Evolutionary conservation across 37 sponge, comb jelly and placozoan genomes (phyloP), one percentile per base, ranked within the genome.

Genomic region (Dysidea cf. avara): DNA sequence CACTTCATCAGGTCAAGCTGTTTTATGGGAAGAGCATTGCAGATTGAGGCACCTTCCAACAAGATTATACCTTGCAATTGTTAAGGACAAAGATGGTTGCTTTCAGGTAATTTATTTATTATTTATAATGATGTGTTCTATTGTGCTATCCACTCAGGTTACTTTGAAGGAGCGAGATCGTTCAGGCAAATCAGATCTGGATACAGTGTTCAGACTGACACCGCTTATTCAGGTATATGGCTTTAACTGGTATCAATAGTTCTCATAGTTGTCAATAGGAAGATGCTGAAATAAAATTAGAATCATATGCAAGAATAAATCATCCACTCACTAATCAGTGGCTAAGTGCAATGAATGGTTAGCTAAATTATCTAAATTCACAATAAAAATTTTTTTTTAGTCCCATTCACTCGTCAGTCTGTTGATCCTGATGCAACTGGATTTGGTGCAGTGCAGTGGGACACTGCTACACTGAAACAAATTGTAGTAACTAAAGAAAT

Each of bases 21-120:
- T 88, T 7, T 38, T 16, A 22, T 92, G 89, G 89, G 84, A 67
- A 12, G 88, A 87, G 69, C 70, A 82, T 1, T 83, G 85, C 64
- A 59, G 93, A 2, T 63, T 92, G n/a, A 87, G 62, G 31, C 93
- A 92, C 51, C 61, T 92, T 39, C 67, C 77, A 17, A 92, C 93
- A 14, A 79, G 84, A 28, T n/a, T 35, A 36, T 92, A 92, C 61
- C 89, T 91, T 25, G 57, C 75, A 34, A 76, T 90, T 12, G 66
- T 66, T 7, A 63, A 56, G 34, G 37, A 39, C 1, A 68, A 32
- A 20, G 71, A 54, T 0, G 54, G 32, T 33, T 67, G 28, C 56
- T 21, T 28, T 18, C 71, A 61, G 37, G 65, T 76, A 30, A 33
- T 9, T 12, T 43, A 9, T 43, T 9, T 43, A 43, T 43, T 21